phyloP scores from a whole-genome alignment of 2,797 vertebrate species.

The Acestrorhynchus altus region DNA sequence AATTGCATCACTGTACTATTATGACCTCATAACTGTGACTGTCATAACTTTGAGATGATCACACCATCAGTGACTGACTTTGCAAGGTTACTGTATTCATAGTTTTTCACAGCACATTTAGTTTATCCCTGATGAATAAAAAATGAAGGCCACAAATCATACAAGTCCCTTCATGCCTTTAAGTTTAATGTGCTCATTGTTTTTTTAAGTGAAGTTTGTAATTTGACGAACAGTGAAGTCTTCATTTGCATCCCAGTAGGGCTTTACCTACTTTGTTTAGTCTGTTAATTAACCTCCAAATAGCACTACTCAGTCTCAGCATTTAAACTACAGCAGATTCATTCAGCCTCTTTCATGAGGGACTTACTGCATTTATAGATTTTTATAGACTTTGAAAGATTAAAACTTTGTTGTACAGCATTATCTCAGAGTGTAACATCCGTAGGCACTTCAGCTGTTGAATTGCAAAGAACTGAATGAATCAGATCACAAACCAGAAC shows the following conservation, averaged over 20 bases:
- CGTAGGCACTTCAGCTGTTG: neutral
- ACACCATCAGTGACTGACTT: neutral
- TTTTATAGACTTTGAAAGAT: neutral
- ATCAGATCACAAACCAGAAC: neutral
- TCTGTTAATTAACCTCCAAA: slow-evolving; percentile 53
- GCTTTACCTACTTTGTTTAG: slow-evolving; percentile 41
- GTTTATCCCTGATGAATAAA: neutral
- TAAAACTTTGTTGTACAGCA: slow-evolving; percentile 23
- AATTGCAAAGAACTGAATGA: slow-evolving; percentile 8
- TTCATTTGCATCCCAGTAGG: slow-evolving; percentile 51
- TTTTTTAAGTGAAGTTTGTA: slow-evolving; percentile 39
- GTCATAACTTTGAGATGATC: slow-evolving; percentile 1
- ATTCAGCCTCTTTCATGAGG: neutral
- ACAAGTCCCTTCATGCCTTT: neutral
- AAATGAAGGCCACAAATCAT: neutral
- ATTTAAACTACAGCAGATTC: slow-evolving; percentile 16
- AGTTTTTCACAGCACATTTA: neutral
- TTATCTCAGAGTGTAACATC: neutral
- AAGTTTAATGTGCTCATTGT: slow-evolving; percentile 35
- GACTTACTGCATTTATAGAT: slow-evolving; percentile 16
- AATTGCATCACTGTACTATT: too few species aligned
- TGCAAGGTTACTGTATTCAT: neutral
- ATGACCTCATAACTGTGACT: slow-evolving; percentile 38
- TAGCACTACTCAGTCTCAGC: slow-evolving; percentile 7
- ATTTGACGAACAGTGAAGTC: slow-evolving; percentile 48